Base-by-base conservation (phyloP, 92 coral and sea anemone genomes). In the Zoanthus sociatus region DNA sequence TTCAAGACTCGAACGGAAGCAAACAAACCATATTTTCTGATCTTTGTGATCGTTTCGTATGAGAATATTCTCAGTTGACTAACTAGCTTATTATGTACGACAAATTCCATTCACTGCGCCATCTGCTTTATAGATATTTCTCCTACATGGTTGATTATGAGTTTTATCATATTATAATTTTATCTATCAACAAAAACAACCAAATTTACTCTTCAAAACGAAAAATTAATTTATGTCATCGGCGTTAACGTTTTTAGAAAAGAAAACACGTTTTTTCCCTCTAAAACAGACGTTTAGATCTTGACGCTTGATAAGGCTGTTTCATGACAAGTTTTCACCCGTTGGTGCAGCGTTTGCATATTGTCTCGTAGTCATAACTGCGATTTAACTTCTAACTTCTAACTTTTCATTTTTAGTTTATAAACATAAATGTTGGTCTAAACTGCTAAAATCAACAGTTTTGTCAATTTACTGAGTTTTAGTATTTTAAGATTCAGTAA, bases 151-250 rank as follows among this genome's bases (percentile, higher is more conserved):
- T 44, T 66, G 47, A 6, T 60, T 67, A 6, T 47, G 44, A 64
- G 11, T 47, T 44, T 8, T 45, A 30, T 44, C 14, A 3, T 64
- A 63, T 66, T 81, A 81, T 81, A 53, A 70, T 48, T 60, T 18
- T 56, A 81, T 67, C 85, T 67, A 66, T 81, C 73, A 81, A 81
- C 75, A 81, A 81, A 81, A 66, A 7, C 74, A 16, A 81, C 76
- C 20, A 64, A 81, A 45, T 18, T 45, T 48, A 17, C 46, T 60
- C 76, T 81, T 81, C 75, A 79, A 78, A 63, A 51, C 13, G 73
- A 12, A 31, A 67, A 81, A 81, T 81, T 66, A 81, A 81, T 81
- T 81, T 81, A 68, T 81, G 85, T 81, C 85, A 81, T 81, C 85
- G 63, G 58, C 16, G 30, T 47, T 51, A 46, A 58, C 63, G 61